Evolutionary conservation across 2,888 invertebrate species (phyloP).

Genomic region (Lordiphosa andalusiaca): DNA sequence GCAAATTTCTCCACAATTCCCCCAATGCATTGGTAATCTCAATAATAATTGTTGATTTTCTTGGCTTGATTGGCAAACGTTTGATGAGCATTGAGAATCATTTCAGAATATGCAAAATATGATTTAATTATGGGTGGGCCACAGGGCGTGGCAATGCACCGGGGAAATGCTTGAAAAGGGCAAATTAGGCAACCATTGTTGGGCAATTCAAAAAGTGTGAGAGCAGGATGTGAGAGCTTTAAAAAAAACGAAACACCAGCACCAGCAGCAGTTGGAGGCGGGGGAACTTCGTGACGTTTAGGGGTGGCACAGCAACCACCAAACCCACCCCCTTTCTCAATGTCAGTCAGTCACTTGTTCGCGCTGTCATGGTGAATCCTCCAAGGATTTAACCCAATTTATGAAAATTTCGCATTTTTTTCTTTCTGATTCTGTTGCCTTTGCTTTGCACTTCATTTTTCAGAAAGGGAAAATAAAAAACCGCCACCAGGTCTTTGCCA

Average conservation of each 20-base stretch:
- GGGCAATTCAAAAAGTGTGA: constrained; percentile 43
- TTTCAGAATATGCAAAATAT: constrained; percentile 68
- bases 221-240: constrained; percentile 23
- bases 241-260: constrained; percentile 18
- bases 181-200: constrained; percentile 66
- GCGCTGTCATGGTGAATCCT: constrained; percentile 76
- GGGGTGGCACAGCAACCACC: constrained; percentile 27
- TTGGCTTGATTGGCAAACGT: constrained; percentile 52
- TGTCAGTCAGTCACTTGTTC: constrained; percentile 65
- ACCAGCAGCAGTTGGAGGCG: constrained; percentile 11
- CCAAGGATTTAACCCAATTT: constrained; percentile 78
- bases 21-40: constrained; percentile 32
- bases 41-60: constrained; percentile 39
- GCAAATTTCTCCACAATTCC: constrained; percentile 12
- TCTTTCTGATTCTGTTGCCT: constrained; percentile 58
- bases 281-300: constrained; percentile 21
- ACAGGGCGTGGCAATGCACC: constrained; percentile 47
- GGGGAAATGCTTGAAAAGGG: constrained; percentile 56
- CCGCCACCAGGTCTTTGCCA: constrained; percentile 39
- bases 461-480: constrained; percentile 33
- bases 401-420: constrained; percentile 50
- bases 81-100: constrained; percentile 65
- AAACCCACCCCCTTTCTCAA: constrained; percentile 48
- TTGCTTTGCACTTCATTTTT: constrained; percentile 69
- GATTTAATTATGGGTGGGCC: constrained; percentile 66